phyloP scores from a whole-genome alignment of 2,113 vertebrate species.

The Apteryx owenii region DNA sequence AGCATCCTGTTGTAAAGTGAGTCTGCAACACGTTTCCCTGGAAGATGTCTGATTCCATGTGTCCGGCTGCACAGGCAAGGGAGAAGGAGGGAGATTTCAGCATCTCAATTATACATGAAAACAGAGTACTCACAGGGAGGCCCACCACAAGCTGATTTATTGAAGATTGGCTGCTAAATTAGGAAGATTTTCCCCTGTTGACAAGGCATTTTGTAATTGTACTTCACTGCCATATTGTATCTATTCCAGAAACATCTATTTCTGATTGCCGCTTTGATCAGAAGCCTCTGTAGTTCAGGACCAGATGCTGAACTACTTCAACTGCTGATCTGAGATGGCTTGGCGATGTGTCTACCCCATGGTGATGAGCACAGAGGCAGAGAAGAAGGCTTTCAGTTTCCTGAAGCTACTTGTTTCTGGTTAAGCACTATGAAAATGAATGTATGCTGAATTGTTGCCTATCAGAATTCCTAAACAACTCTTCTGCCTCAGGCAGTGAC shows the following conservation, averaged over 20 bases:
- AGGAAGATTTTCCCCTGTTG: background rate
- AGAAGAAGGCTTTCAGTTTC: background rate
- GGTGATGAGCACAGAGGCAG: background rate
- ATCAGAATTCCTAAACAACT: slow-evolving; percentile 55
- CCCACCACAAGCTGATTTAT: background rate
- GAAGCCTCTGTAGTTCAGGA: background rate
- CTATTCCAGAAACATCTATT: background rate
- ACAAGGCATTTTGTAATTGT: background rate
- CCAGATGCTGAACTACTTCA: background rate
- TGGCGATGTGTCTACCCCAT: background rate
- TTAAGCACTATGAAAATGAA: slow-evolving; percentile 18
- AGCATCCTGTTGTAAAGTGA: background rate
- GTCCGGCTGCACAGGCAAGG: background rate
- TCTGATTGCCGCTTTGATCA: background rate
- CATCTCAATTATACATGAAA: background rate
- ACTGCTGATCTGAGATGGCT: background rate
- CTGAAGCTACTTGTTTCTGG: slow-evolving; percentile 1
- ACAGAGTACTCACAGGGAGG: background rate
- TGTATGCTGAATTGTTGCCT: slow-evolving; percentile 24
- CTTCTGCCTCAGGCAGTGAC: slow-evolving; percentile 23
- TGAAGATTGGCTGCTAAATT: background rate
- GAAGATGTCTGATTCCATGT: background rate
- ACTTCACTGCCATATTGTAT: background rate
- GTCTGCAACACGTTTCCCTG: background rate
- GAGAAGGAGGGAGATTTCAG: background rate